Evolutionary conservation across 1,140 invertebrate species (phyloP).

Genomic region (Scaptodrosophila lebanonensis): DNA sequence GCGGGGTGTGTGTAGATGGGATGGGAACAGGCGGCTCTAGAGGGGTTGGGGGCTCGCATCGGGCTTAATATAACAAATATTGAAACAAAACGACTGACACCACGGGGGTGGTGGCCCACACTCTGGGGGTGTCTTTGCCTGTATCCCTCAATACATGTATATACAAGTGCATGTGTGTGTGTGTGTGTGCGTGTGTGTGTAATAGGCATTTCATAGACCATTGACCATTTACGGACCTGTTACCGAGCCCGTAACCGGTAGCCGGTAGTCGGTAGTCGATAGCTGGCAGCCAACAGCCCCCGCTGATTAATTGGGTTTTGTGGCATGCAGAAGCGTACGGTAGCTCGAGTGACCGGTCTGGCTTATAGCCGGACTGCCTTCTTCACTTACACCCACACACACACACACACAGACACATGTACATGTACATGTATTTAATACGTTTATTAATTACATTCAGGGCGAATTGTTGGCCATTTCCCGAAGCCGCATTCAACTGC

Average conservation of each 20-base stretch:
- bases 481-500: no score
- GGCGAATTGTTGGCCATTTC: constrained; percentile 38
- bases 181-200: constrained; percentile 25
- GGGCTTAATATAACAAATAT: constrained; percentile 70
- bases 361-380: constrained; percentile 2
- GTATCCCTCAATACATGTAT: no score
- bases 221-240: constrained; percentile 44
- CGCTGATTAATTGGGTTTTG: constrained; percentile 64
- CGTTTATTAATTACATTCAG: constrained; percentile 73
- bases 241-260: no score
- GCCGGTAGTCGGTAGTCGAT: constrained; percentile 9
- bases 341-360: no score
- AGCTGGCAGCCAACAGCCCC: constrained; percentile 27
- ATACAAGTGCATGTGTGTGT: no score
- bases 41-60: background rate
- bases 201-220: constrained; percentile 75
- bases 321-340: no score
- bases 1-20: no score
- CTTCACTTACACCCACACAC: background rate
- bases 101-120: background rate
- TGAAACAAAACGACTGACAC: constrained; percentile 40
- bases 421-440: constrained; percentile 55
- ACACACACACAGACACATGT: background rate
- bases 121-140: background rate
- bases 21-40: background rate